phyloP scores from a whole-genome alignment of 2,797 vertebrate genomes.

The Sorex maritimensis region DNA sequence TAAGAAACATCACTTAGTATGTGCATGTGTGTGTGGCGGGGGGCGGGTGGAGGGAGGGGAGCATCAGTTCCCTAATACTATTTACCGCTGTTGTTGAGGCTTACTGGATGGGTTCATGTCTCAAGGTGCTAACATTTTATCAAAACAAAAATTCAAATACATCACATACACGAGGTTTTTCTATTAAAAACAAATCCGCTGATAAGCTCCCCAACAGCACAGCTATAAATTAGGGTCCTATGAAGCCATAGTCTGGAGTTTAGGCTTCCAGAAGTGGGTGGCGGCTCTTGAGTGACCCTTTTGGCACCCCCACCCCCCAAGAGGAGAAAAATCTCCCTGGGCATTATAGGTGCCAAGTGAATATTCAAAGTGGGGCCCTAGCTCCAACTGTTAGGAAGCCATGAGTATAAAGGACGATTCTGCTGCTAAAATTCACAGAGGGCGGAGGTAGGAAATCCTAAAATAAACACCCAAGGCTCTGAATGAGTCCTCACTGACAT shows the following conservation, averaged over 20 bases:
- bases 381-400: neutral
- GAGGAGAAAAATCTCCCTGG: neutral
- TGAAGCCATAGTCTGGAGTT: neutral
- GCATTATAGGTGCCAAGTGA: neutral
- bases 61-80: constrained; percentile 26
- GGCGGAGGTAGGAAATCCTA: neutral
- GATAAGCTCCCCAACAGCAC: neutral
- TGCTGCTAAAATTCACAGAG: neutral
- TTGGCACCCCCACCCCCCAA: neutral
- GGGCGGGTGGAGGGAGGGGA: neutral
- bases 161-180: constrained; percentile 72
- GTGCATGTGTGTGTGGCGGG: too few species aligned
- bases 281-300: neutral
- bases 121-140: constrained; percentile 75
- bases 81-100: constrained; percentile 45
- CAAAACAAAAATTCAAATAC: constrained; percentile 86
- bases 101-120: neutral
- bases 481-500: neutral
- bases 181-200: constrained; percentile 76
- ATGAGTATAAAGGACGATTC: neutral
- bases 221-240: neutral
- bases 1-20: constrained; percentile 53
- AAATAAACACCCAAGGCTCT: neutral
- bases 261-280: neutral
- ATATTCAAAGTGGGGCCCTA: neutral